Conservation (phyloP, 2,888 invertebrate genomes). For the Erpobdella octoculata region DNA sequence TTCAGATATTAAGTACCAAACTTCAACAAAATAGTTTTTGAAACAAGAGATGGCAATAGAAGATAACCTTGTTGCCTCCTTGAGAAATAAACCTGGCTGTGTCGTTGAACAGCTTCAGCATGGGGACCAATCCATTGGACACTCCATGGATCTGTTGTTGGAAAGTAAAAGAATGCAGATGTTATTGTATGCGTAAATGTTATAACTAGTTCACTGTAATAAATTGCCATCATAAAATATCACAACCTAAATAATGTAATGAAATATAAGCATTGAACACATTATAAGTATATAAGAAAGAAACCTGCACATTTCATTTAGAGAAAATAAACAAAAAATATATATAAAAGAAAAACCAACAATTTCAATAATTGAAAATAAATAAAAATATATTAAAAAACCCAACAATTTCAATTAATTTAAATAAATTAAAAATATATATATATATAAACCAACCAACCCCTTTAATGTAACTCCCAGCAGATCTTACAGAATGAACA, state of each 20-base stretch:
- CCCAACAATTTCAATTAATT: background rate
- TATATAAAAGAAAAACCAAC: background rate
- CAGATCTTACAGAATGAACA: constrained; percentile 19
- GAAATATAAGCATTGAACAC: no score
- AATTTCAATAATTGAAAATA: background rate
- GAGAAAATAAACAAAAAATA: background rate
- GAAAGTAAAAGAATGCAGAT: no score
- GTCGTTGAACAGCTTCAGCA: constrained; percentile 83
- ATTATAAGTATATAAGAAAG: no score
- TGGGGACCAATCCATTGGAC: constrained; percentile 90
- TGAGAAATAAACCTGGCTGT: constrained; percentile 92
- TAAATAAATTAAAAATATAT: no score
- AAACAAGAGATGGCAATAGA: no score
- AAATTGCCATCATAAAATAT: no score
- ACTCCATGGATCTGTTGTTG: constrained; percentile 68
- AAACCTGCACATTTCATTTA: no score
- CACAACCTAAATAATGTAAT: no score
- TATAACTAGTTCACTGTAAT: no score
- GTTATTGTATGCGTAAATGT: no score
- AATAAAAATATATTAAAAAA: background rate
- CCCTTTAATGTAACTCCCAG: constrained; percentile 17
- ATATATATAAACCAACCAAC: constrained; percentile 5
- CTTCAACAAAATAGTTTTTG: no score
- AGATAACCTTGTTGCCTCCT: constrained; percentile 74
- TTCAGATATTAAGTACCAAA: no score